Conservation (phyloP, 2,113 vertebrate genomes). For the Eubucco bourcierii region DNA sequence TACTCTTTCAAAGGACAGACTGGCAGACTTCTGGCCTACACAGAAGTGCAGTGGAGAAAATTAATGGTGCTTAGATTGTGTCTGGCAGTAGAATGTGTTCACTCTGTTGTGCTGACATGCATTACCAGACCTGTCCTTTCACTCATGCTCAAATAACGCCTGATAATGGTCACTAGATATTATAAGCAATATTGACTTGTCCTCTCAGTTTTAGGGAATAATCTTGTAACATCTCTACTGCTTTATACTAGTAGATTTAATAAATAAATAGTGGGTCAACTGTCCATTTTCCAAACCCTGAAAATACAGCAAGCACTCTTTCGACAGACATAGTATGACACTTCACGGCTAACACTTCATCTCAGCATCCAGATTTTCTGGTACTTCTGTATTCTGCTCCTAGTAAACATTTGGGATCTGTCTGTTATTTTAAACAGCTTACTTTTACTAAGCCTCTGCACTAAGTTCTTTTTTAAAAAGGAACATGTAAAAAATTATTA, state of each 20-base stretch:
- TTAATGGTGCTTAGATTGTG: background rate
- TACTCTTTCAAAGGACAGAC: background rate
- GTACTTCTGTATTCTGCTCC: background rate
- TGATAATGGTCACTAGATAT: background rate
- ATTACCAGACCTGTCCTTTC: background rate
- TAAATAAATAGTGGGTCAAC: background rate
- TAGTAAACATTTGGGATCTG: background rate
- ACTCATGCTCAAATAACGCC: background rate
- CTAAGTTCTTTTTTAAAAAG: background rate
- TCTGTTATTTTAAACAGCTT: background rate
- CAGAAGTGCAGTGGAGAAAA: background rate
- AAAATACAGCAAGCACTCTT: background rate
- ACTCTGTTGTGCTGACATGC: background rate
- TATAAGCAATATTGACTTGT: background rate
- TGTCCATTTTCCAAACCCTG: background rate
- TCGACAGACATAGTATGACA: background rate
- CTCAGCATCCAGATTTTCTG: background rate
- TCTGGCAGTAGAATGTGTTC: background rate
- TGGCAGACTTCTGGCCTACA: background rate
- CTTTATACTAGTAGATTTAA: background rate
- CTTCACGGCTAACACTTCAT: background rate
- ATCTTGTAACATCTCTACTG: background rate
- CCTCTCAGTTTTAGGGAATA: background rate
- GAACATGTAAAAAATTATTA: background rate
- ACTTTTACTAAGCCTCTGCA: background rate